Percentiles rank a stretch among this genome's conserved stretches.
phyloP scores from a whole-genome alignment of 1,140 invertebrate species.

The Xylocopa sonorina region DNA sequence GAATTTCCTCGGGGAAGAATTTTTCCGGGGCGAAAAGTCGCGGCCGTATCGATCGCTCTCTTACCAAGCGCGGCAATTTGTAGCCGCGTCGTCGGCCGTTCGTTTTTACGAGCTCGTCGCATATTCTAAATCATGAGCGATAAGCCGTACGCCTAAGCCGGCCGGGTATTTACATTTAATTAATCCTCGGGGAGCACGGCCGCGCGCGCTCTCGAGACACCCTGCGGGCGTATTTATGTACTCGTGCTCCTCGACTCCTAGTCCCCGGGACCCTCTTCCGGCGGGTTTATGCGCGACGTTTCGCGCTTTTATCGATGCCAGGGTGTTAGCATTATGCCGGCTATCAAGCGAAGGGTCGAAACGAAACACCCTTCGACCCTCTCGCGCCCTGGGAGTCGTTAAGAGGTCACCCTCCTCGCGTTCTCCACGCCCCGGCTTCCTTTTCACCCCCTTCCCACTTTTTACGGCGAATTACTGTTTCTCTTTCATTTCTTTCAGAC shows the following conservation, averaged over 20 bases:
- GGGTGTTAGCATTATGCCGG: slow-evolving; percentile 70
- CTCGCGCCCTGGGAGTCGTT: slow-evolving; percentile 65
- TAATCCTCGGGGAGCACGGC: slow-evolving; percentile 23
- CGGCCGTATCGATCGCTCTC: slow-evolving; percentile 10
- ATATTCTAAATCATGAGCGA: slow-evolving; percentile 50
- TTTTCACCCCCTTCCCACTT: background rate
- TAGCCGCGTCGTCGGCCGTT: slow-evolving; percentile 1
- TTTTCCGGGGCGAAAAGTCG: background rate
- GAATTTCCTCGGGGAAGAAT: background rate
- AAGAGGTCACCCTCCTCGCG: slow-evolving; percentile 59
- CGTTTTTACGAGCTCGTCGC: slow-evolving; percentile 10
- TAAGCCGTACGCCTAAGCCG: slow-evolving; percentile 38
- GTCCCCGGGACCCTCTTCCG: slow-evolving; percentile 27
- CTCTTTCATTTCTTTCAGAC: background rate
- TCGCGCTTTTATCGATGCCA: slow-evolving; percentile 70
- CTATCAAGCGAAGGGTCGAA: slow-evolving; percentile 68
- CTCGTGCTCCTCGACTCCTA: slow-evolving; percentile 12
- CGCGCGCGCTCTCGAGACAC: slow-evolving; percentile 24
- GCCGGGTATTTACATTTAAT: slow-evolving; percentile 49
- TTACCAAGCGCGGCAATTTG: slow-evolving; percentile 29
- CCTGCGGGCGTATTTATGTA: slow-evolving; percentile 55
- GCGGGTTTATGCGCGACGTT: slow-evolving; percentile 62
- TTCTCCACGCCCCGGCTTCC: slow-evolving; percentile 4
- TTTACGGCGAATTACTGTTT: background rate
- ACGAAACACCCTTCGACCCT: slow-evolving; percentile 38